phyloP scores from a whole-genome alignment of 2,888 invertebrate genomes.

The Heliconius charithonia region DNA sequence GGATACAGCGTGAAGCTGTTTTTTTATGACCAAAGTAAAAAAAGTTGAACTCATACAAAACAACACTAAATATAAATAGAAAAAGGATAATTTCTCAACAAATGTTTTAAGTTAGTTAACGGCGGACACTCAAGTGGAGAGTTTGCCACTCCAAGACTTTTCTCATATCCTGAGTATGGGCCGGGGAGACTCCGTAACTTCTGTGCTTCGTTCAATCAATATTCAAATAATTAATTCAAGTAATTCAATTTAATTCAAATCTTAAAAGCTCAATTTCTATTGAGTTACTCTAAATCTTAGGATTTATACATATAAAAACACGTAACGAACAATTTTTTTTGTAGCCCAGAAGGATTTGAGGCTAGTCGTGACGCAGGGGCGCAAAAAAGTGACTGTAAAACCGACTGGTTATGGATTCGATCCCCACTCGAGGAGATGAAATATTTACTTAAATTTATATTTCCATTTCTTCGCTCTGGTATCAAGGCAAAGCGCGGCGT shows the following conservation, averaged over 20 bases:
- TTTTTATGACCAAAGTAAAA: not conserved
- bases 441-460: too few species aligned
- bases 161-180: not conserved
- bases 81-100: not conserved
- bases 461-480: too few species aligned
- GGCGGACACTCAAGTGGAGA: not conserved
- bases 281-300: not conserved
- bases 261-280: not conserved
- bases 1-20: not conserved
- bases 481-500: too few species aligned
- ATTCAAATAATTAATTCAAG: too few species aligned
- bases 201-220: too few species aligned
- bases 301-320: too few species aligned
- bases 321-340: too few species aligned
- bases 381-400: too few species aligned
- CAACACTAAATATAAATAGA: not conserved
- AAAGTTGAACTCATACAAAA: not conserved
- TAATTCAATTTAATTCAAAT: not conserved
- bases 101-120: not conserved
- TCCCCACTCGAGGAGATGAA: too few species aligned
- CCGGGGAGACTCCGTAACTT: not conserved
- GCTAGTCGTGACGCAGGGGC: too few species aligned
- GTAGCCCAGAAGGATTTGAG: too few species aligned
- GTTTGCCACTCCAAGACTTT: not conserved
- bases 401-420: too few species aligned